phyloP scores from a whole-genome alignment of 2,113 vertebrate species.

The Pluvianellus socialis region DNA sequence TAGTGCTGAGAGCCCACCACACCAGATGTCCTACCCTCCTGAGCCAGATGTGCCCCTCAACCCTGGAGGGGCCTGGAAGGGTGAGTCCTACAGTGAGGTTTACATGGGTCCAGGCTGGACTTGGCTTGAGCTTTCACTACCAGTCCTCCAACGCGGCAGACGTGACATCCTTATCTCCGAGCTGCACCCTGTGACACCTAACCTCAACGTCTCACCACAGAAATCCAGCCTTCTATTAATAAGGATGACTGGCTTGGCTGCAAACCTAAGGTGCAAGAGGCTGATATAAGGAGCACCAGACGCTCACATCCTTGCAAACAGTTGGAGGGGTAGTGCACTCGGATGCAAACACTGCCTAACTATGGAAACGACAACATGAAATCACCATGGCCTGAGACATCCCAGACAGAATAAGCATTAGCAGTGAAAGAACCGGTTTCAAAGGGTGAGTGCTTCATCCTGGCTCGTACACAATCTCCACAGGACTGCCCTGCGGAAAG shows the following conservation, averaged over 20 bases:
- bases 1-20: background rate
- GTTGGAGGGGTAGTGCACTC: background rate
- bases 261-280: background rate
- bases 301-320: background rate
- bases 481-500: rapidly evolving
- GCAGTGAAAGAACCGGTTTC: background rate
- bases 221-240: constrained; percentile 59
- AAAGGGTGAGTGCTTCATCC: background rate
- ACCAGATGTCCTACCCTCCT: background rate
- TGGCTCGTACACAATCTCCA: background rate
- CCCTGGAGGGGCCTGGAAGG: background rate
- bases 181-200: constrained; percentile 53
- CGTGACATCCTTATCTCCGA: background rate
- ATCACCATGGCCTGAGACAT: background rate
- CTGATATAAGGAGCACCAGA: constrained; percentile 36
- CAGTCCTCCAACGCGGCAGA: background rate
- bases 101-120: background rate
- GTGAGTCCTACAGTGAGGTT: background rate
- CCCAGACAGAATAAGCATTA: background rate
- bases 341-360: background rate
- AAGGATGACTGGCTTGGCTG: constrained; percentile 44
- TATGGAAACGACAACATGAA: background rate
- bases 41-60: background rate
- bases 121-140: background rate
- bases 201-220: constrained; percentile 64